These are phyloP conservation scores for Drosophila mercatorum DNA, from an alignment of 2,888 invertebrate genomes.

Conservation along the genomic window DNA sequence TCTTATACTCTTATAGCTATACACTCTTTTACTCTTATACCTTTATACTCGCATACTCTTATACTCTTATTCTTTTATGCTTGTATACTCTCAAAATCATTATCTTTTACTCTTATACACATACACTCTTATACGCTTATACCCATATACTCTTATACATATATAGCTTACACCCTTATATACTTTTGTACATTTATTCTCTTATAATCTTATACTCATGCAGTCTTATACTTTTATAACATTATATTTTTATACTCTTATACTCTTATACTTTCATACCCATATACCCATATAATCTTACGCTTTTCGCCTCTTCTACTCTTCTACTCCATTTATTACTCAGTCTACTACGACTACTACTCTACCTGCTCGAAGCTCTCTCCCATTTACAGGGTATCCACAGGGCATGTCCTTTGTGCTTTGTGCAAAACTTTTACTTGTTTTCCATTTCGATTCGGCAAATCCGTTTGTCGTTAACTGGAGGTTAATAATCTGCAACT, in stretches of 20 bases:
- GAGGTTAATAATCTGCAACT: slow-evolving; percentile 84
- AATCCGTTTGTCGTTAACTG: slow-evolving; percentile 40
- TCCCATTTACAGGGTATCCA: slow-evolving; percentile 31
- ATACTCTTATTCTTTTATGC: no score
- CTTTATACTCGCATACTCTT: neutral
- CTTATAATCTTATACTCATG: neutral
- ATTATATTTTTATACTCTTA: no score
- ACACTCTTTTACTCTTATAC: no score
- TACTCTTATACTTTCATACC: no score
- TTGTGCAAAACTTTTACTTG: slow-evolving; percentile 51
- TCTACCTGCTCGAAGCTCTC: no score
- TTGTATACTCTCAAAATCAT: no score
- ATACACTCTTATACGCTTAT: neutral
- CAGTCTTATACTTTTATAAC: no score
- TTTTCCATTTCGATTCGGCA: slow-evolving; percentile 56
- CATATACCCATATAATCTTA: no score
- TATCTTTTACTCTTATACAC: neutral
- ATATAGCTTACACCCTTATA: neutral
- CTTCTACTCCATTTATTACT: no score
- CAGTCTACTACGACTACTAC: no score
- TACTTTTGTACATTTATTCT: neutral
- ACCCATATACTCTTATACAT: neutral
- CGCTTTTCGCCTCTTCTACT: no score
- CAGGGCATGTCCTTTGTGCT: neutral
- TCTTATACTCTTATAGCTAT: no score